Base-by-base conservation (phyloP, 2,888 invertebrate species). In the Hirudinaria manillensis region DNA sequence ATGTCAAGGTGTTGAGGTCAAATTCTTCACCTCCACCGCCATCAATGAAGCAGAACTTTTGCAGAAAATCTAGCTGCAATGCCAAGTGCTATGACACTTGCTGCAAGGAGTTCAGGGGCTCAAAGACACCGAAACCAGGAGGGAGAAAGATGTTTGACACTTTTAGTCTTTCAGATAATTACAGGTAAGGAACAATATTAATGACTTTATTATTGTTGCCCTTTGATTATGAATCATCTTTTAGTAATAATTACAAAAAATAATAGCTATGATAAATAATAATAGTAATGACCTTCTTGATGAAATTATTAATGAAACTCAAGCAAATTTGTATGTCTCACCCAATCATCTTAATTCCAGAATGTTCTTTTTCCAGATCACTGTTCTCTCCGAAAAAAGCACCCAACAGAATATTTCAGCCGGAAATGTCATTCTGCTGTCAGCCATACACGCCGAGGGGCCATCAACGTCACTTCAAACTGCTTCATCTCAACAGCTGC, bases 331-430 rank as follows among this genome's bases (percentile, higher is more conserved):
- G 4, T 45, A 45, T 45, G 13, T 3, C 16, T 45, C 45, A 10
- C 1, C 45, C 16, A 45, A 45, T 45, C 45, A 45, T 45, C 45
- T 45, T 45, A 45, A 45, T 36, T 36, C 45, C 45, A 16, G 16
- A 1, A 16, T 10, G 13, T 10, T 45, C n/a, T 61, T 61, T 16
- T 16, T 1, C n/a, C 29, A 61, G 61, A 29, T 61, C 61, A 21
- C 61, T 61, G 29, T 24, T 61, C 61, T 61, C 61, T 61, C 61
- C 61, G 61, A 61, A 61, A 61, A 61, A 61, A 27, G 24, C 61
- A 61, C 29, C 61, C 0, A 45, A 10, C 45, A 45, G 45, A 45
- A 45, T 45, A 45, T 45, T 45, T 45, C 45, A 45, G 13, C 45
- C 45, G 45, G 45, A 45, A 45, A 16, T 16, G 45, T 29, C 61